Percentiles rank a stretch among this genome's conserved stretches.
phyloP scores from a whole-genome alignment of 1,140 invertebrate genomes.

The Patella vulgata region DNA sequence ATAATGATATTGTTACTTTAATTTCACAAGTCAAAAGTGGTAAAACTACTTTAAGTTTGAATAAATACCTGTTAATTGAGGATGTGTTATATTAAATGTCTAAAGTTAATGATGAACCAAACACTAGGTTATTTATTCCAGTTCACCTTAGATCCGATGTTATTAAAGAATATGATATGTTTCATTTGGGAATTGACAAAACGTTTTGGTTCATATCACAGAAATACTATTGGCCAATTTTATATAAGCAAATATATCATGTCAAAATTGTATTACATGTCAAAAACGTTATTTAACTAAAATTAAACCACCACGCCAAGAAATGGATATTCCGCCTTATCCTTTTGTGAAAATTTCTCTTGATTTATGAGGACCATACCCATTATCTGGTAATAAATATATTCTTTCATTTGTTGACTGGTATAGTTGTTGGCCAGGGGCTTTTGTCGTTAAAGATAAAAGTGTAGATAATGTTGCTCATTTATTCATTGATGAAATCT shows the following conservation, averaged over 20 bases:
- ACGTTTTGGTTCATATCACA: constrained; percentile 3
- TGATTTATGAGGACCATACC: constrained; percentile 34
- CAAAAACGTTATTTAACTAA: constrained; percentile 12
- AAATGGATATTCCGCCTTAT: constrained; percentile 28
- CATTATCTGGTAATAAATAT: constrained; percentile 22
- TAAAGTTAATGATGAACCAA: constrained; percentile 14
- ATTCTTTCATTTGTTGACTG: constrained; percentile 21
- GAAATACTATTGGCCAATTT: constrained; percentile 32
- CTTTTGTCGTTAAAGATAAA: constrained; percentile 26
- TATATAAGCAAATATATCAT: constrained; percentile 23
- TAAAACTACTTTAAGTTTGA: background rate
- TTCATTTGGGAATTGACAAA: constrained; percentile 28
- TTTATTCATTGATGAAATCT: constrained; percentile 33
- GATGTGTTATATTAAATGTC: constrained; percentile 25
- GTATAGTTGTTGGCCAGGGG: constrained; percentile 26
- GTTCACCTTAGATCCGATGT: constrained; percentile 2
- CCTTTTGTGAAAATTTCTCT: constrained; percentile 20
- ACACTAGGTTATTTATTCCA: constrained; percentile 16
- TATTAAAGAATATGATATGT: constrained; percentile 17
- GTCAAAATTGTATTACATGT: constrained; percentile 22
- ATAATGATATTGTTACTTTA: background rate
- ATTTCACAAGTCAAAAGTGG: background rate
- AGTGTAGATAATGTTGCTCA: constrained; percentile 20
- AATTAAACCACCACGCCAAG: constrained; percentile 21
- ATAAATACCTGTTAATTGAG: constrained; percentile 17